Conservation (phyloP, 2,888 invertebrate genomes). For the Syrista parreyssii region DNA sequence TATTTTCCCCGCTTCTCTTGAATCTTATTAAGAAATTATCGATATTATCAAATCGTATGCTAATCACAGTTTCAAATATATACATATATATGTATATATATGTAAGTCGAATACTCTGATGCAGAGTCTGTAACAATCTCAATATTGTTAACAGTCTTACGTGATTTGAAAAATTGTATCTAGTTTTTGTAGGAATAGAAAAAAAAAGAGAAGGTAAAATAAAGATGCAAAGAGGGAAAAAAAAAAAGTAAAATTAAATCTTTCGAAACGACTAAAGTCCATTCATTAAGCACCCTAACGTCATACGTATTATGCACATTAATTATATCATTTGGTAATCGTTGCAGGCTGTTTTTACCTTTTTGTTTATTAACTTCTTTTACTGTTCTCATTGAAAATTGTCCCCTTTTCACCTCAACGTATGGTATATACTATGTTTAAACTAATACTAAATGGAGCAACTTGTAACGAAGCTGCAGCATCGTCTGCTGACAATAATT, state of each 20-base stretch:
- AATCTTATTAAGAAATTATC: not conserved
- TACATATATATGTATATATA: not conserved
- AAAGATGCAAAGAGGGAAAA: not conserved
- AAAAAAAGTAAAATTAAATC: not conserved
- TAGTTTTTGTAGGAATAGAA: not conserved
- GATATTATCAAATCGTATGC: not conserved
- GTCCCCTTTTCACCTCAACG: not conserved
- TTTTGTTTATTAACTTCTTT: not conserved
- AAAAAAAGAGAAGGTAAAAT: not conserved
- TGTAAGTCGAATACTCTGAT: not conserved
- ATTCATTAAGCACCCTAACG: not conserved
- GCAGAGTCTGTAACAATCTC: not conserved
- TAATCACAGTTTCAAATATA: not conserved
- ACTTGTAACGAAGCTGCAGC: not conserved
- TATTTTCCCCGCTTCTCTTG: not conserved
- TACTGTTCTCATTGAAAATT: not conserved
- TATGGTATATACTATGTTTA: not conserved
- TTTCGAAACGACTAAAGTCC: not conserved
- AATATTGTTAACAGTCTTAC: not conserved
- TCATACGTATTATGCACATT: not conserved
- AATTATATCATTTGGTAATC: not conserved
- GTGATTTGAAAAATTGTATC: not conserved
- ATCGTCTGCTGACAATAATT: not conserved
- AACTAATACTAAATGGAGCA: not conserved
- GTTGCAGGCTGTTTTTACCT: not conserved